Evolutionary conservation across 2,888 invertebrate genomes (phyloP), one percentile per base, ranked within the genome.

Genomic region (Cancer borealis): DNA sequence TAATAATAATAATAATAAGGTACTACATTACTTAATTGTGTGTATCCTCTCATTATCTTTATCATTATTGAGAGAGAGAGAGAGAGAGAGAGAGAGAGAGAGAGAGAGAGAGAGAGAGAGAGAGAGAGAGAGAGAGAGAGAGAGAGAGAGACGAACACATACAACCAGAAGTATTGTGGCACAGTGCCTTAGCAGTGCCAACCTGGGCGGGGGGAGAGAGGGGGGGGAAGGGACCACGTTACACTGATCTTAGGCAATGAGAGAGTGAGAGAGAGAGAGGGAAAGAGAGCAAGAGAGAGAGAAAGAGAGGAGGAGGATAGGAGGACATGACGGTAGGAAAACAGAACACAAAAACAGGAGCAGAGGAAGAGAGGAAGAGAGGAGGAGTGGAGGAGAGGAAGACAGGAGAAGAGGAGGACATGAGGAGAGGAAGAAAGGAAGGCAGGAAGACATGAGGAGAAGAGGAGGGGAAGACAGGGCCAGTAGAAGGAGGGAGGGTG

Each of bases 181-280:
- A 73, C 73, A 73, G 73, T 73, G 73, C n/a, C 73, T 73, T 21
- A 73, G 26, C 73, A 73, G 21, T 73, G 73, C 73, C 73, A 79
- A 26, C 30, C 30, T 6, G 5, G 30, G 12, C 12, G 79, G 79
- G 79, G 30, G 30, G 30, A 10, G 79, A 6, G 30, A 30, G 30
- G 26, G 79, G 30, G 30, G 5, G 79, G 30, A 8, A 21, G 79
- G 66, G 39, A 39, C 6, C 10, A 21, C 17, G 47, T n/a, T 3
- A 21, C 73, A n/a, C n/a, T 73, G 73, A 73, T 73, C 6, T 21
- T n/a, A 73, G 73, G 73, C 73, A 73, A 46, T 54, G 47, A 92
- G 47, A 92, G 49, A 0, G 73, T 0, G 92, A 46, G 60, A 92
- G 46, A 46, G 66, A 45, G 26, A 47, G 84, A 47, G 88, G 46